Conservation (phyloP, 2,888 invertebrate species). For the Calliopum simillimum region DNA sequence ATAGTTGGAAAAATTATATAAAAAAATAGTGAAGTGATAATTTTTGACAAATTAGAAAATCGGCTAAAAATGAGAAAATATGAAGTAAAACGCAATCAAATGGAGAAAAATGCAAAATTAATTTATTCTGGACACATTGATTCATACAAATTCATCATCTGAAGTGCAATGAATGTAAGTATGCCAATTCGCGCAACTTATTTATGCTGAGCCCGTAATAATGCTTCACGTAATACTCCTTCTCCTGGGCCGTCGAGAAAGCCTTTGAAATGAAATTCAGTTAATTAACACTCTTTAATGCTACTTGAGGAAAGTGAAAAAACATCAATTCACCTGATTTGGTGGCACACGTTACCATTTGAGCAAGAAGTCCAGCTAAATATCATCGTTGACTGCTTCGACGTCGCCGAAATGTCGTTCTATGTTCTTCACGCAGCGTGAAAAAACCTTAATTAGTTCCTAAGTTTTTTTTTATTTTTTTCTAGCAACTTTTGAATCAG, state of each 20-base stretch:
- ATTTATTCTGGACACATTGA: too few species aligned
- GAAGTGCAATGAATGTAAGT: background rate
- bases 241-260: slow-evolving; percentile 18
- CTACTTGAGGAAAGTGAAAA: slow-evolving; percentile 5
- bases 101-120: too few species aligned
- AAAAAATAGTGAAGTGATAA: too few species aligned
- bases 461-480: too few species aligned
- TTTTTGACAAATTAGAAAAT: too few species aligned
- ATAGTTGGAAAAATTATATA: too few species aligned
- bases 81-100: too few species aligned
- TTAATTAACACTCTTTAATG: background rate
- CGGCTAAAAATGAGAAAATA: too few species aligned
- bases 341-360: background rate
- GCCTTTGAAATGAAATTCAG: background rate
- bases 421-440: background rate
- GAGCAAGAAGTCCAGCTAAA: background rate
- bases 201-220: slow-evolving; percentile 31
- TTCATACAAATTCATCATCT: too few species aligned
- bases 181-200: slow-evolving; percentile 3
- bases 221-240: slow-evolving; percentile 21
- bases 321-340: background rate
- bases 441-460: too few species aligned
- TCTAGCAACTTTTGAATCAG: too few species aligned
- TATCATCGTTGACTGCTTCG: background rate
- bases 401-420: background rate